phyloP scores from a whole-genome alignment of 2,113 vertebrate species.

The Heptranchias perlo region DNA sequence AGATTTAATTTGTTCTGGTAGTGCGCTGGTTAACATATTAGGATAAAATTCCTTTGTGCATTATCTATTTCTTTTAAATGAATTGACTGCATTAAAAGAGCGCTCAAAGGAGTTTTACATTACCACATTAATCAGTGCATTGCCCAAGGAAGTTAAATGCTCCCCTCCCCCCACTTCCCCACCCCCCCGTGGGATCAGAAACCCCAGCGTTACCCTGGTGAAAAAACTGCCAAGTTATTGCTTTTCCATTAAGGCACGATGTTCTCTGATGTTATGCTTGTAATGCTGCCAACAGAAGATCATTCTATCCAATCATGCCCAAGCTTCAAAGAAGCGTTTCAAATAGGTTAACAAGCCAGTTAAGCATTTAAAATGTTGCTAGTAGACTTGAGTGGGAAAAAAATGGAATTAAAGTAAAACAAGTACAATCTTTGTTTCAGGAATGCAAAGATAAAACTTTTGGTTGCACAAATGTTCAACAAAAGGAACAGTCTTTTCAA shows the following conservation, averaged over 20 bases:
- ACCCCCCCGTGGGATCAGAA: neutral
- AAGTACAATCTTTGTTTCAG: neutral
- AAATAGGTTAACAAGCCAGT: slow-evolving; percentile 3
- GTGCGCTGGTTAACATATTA: neutral
- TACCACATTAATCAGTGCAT: neutral
- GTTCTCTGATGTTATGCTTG: neutral
- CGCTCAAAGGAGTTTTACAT: neutral
- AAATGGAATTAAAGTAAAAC: neutral
- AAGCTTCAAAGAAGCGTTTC: neutral
- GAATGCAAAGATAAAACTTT: neutral
- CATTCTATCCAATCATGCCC: neutral
- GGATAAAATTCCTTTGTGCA: neutral
- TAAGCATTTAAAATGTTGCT: neutral
- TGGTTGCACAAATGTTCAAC: neutral
- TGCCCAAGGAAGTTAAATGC: neutral
- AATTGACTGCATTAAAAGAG: neutral
- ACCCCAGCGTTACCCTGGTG: neutral
- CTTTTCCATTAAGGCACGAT: neutral
- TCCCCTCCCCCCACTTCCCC: neutral
- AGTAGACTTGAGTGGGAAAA: neutral
- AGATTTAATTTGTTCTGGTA: neutral
- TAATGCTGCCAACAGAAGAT: neutral
- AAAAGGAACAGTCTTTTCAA: neutral
- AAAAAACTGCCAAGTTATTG: neutral
- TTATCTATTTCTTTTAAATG: neutral